Evolutionary conservation across 2,888 invertebrate genomes (phyloP).

Genomic region (Caenorhabditis uteleia): DNA sequence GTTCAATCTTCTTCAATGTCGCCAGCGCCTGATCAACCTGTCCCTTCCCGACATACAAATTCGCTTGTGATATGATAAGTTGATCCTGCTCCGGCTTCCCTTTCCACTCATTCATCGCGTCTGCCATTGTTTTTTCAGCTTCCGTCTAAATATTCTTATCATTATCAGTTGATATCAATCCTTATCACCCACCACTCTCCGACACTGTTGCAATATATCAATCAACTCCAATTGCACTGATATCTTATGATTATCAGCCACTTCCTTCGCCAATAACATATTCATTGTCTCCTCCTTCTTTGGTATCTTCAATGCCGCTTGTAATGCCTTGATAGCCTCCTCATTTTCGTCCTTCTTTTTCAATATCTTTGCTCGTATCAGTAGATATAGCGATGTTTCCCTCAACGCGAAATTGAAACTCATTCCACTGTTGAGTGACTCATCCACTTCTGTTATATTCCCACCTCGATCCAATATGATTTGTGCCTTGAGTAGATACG

Average conservation of each 20-base stretch:
- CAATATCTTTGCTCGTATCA: conserved; percentile 83
- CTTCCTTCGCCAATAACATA: conserved; percentile 39
- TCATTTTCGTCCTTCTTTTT: conserved; percentile 72
- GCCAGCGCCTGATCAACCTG: conserved; percentile 84
- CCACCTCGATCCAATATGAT: conserved; percentile 59
- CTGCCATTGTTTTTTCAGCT: conserved; percentile 82
- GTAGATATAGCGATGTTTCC: conserved; percentile 88
- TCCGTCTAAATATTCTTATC: conserved; percentile 76
- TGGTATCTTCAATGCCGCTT: conserved; percentile 37
- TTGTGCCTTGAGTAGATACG: conserved; percentile 82
- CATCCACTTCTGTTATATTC: conserved; percentile 49
- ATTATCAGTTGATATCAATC: neutral
- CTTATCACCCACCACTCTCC: conserved; percentile 50
- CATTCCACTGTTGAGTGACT: conserved; percentile 74
- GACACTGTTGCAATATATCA: conserved; percentile 74
- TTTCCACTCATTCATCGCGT: conserved; percentile 73
- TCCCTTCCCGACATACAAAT: conserved; percentile 81
- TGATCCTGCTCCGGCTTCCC: conserved; percentile 86
- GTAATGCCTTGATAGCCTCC: conserved; percentile 44
- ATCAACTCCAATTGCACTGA: conserved; percentile 85
- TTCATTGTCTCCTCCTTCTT: conserved; percentile 32
- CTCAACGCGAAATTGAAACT: conserved; percentile 90
- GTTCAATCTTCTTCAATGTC: conserved; percentile 73
- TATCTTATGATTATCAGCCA: conserved; percentile 77
- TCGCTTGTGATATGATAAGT: conserved; percentile 84